Percentiles rank a stretch among this genome's conserved stretches.
Evolutionary conservation across 2,113 vertebrate species (phyloP).

Genomic region (Aplodontia rufa): DNA sequence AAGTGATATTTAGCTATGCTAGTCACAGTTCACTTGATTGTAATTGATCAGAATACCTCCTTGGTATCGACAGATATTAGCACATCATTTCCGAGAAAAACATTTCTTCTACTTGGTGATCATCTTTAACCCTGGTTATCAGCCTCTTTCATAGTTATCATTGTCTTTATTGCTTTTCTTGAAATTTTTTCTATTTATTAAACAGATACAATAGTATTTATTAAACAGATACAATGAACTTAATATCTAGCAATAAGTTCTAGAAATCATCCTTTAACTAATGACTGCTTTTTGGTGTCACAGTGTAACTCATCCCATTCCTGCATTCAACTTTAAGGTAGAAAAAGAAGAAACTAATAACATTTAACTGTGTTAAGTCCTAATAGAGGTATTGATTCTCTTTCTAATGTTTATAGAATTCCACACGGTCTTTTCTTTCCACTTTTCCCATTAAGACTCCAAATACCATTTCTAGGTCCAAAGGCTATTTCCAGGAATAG

Average conservation of each 20-base stretch:
- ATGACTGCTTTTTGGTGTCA: neutral
- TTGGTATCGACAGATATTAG: neutral
- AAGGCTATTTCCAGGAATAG: neutral
- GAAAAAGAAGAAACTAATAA: conserved; percentile 21
- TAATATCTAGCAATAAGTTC: conserved; percentile 15
- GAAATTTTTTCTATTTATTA: neutral
- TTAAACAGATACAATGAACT: neutral
- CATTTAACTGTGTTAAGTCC: neutral
- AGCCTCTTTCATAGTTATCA: neutral
- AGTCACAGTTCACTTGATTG: neutral
- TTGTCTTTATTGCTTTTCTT: neutral
- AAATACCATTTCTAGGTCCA: conserved; percentile 39
- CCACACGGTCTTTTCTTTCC: conserved; percentile 2
- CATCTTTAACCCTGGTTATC: neutral
- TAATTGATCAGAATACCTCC: neutral
- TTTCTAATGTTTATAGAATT: neutral
- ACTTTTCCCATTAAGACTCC: neutral
- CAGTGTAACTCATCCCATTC: neutral
- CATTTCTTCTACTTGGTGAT: neutral
- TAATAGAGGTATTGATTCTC: neutral
- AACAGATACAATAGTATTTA: neutral
- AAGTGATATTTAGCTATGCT: neutral
- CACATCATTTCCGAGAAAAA: conserved; percentile 23
- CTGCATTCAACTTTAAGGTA: neutral
- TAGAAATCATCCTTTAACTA: neutral